These are phyloP conservation scores for Crotalus horridus DNA, from an alignment of 2,113 vertebrate species.

Conservation along the genomic window DNA sequence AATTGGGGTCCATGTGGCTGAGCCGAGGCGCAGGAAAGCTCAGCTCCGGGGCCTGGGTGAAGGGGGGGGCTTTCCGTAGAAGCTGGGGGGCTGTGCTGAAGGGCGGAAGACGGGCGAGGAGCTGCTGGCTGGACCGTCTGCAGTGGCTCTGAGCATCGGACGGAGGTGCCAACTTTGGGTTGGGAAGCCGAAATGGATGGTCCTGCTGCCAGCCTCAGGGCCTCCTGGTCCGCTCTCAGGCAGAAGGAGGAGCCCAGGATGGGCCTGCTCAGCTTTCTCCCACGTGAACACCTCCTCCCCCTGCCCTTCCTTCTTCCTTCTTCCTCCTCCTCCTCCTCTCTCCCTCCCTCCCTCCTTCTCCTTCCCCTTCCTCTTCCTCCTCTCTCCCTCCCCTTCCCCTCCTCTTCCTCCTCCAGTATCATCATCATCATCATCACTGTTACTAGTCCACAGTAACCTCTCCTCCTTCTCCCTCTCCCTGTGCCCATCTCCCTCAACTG, in stretches of 20 bases:
- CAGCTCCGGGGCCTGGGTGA: background rate
- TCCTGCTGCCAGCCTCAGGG: background rate
- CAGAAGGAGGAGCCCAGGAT: background rate
- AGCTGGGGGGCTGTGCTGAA: background rate
- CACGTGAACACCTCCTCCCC: fast-evolving
- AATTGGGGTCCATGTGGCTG: background rate
- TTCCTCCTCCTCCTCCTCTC: background rate
- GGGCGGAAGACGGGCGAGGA: background rate
- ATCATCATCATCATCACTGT: too few species aligned
- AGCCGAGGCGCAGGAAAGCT: background rate
- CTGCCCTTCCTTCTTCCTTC: too few species aligned
- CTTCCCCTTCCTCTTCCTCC: background rate
- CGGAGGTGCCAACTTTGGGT: background rate
- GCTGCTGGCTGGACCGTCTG: background rate
- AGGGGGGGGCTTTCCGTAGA: background rate
- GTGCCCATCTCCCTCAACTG: background rate
- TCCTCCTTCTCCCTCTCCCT: too few species aligned
- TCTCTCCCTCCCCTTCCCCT: too few species aligned
- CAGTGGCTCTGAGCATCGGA: background rate
- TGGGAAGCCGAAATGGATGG: background rate
- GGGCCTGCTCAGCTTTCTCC: background rate
- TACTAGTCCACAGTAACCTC: too few species aligned
- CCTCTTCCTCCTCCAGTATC: too few species aligned
- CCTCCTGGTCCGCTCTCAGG: background rate
- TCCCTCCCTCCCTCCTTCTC: background rate